Evolutionary conservation across 2,797 vertebrate genomes (phyloP).

Genomic region (Poecilia picta): DNA sequence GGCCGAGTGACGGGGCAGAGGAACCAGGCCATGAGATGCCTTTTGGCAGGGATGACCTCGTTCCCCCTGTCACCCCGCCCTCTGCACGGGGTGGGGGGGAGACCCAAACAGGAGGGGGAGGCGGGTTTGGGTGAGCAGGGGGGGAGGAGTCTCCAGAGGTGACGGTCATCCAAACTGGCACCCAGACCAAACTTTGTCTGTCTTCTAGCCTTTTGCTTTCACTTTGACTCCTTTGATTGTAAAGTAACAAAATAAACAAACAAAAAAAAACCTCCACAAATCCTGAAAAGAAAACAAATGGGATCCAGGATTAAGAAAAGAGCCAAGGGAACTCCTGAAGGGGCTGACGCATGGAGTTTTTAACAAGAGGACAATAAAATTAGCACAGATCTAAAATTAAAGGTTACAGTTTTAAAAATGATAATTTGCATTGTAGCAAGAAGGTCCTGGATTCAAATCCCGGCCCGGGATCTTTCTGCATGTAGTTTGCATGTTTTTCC

Average conservation of each 20-base stretch:
- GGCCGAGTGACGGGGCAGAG: slow-evolving; percentile 7
- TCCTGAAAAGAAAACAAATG: slow-evolving; percentile 44
- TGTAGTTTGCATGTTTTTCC: no score
- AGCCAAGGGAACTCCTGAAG: slow-evolving; percentile 28
- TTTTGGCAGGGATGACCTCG: slow-evolving; percentile 79
- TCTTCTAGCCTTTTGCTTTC: slow-evolving; percentile 63
- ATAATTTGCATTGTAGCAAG: no score
- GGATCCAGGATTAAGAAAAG: slow-evolving; percentile 47
- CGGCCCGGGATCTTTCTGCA: no score
- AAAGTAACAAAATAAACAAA: slow-evolving; percentile 12
- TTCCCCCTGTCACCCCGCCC: slow-evolving; percentile 39
- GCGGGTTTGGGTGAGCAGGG: slow-evolving; percentile 23
- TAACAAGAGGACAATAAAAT: background rate
- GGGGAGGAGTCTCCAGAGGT: slow-evolving; percentile 46
- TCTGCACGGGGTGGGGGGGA: slow-evolving; percentile 13
- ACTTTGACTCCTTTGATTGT: slow-evolving; percentile 30
- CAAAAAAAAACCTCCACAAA: slow-evolving; percentile 36
- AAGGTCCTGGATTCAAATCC: no score
- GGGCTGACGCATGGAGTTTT: background rate
- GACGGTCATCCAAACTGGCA: slow-evolving; percentile 77
- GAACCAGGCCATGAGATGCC: slow-evolving; percentile 64
- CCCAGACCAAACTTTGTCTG: slow-evolving; percentile 75
- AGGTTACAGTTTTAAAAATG: background rate
- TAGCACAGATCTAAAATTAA: background rate
- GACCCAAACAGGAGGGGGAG: slow-evolving; percentile 31